Percentiles rank a stretch among this genome's conserved stretches.
Conservation (phyloP, 2,113 vertebrate genomes). For the Aspiorhynchus laticeps region DNA sequence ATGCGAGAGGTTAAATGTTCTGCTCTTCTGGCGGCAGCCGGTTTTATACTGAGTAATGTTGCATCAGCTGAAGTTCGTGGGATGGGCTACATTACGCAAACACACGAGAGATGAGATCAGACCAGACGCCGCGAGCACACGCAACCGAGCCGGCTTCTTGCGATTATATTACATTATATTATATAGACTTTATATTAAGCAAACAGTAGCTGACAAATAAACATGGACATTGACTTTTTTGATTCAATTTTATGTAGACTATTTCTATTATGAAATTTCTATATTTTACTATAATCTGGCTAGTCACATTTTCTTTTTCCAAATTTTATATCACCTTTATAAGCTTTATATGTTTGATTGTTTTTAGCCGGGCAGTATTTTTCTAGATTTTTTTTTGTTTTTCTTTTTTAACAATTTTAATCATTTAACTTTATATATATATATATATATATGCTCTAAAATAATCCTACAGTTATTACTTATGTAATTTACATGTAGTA, state of each 20-base stretch:
- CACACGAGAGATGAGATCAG: slow-evolving; percentile 35
- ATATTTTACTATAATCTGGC: not conserved
- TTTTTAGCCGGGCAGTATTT: no score
- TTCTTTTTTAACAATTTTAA: no score
- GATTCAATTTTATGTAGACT: not conserved
- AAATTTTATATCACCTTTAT: not conserved
- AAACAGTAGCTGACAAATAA: no score
- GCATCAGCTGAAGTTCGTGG: slow-evolving; percentile 65
- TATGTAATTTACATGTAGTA: no score
- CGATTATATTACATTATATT: not conserved
- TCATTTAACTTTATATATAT: no score
- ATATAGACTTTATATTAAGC: not conserved
- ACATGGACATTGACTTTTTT: not conserved
- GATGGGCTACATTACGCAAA: slow-evolving; percentile 51
- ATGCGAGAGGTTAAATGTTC: slow-evolving; percentile 5
- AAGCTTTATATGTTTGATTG: no score
- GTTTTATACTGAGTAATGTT: slow-evolving; percentile 63
- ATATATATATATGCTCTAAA: no score
- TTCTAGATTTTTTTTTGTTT: no score
- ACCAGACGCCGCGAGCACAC: slow-evolving; percentile 42
- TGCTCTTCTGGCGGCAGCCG: fast-evolving
- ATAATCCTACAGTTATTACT: no score
- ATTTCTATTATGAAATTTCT: not conserved
- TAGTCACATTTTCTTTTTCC: not conserved
- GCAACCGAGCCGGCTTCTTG: slow-evolving; percentile 55